phyloP scores from a whole-genome alignment of 1,140 invertebrate species.

The Calycopis cecrops region DNA sequence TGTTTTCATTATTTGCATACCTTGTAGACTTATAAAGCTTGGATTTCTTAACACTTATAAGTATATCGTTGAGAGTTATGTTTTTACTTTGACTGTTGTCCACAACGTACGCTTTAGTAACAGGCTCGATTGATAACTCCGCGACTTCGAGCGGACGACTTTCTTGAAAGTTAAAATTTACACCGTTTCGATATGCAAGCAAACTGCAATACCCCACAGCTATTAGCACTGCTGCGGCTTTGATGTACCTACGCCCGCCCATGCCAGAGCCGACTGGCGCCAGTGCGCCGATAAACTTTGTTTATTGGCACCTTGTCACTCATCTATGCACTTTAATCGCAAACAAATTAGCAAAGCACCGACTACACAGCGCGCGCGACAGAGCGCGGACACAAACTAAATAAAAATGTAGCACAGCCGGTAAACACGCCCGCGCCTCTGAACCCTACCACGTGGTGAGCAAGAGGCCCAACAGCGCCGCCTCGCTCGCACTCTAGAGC shows the following conservation, averaged over 20 bases:
- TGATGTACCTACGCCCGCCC: constrained; percentile 61
- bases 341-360: constrained; percentile 48
- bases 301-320: constrained; percentile 54
- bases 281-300: constrained; percentile 48
- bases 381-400: constrained; percentile 65
- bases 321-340: constrained; percentile 63
- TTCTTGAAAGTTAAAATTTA: constrained; percentile 76
- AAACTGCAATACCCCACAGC: constrained; percentile 78
- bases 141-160: constrained; percentile 59
- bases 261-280: constrained; percentile 76
- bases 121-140: constrained; percentile 54
- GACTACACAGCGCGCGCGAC: constrained; percentile 23
- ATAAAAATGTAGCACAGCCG: constrained; percentile 70
- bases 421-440: constrained; percentile 54
- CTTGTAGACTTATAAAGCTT: constrained; percentile 89
- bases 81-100: constrained; percentile 80
- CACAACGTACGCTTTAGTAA: constrained; percentile 53
- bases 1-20: constrained; percentile 91
- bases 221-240: constrained; percentile 56
- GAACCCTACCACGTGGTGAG: constrained; percentile 64
- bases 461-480: constrained; percentile 35
- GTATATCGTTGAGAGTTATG: constrained; percentile 88
- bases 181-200: constrained; percentile 77
- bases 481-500: constrained; percentile 33
- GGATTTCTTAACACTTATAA: constrained; percentile 96